Percentiles rank a stretch among this genome's conserved stretches.
Conservation (phyloP, 2,888 invertebrate species). For the Acronicta alni region DNA sequence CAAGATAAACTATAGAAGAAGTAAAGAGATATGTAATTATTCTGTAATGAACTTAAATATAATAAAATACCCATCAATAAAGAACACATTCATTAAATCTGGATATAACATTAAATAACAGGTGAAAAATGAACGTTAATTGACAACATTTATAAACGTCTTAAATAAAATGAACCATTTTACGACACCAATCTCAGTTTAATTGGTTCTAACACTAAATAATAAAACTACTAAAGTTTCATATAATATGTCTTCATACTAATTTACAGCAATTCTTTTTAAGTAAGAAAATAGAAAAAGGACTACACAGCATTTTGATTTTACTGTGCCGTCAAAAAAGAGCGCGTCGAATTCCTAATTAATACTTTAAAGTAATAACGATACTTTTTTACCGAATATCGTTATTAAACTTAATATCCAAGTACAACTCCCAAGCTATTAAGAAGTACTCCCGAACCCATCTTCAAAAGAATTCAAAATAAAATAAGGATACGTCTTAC, state of each 20-base stretch:
- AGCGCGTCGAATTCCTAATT: constrained; percentile 82
- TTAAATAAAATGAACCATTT: constrained; percentile 24
- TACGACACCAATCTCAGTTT: constrained; percentile 35
- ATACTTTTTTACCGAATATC: constrained; percentile 66
- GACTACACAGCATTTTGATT: constrained; percentile 36
- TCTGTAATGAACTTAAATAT: too few relatives aligned
- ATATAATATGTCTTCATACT: constrained; percentile 28
- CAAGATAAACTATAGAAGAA: too few relatives aligned
- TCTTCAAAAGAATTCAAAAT: constrained; percentile 72
- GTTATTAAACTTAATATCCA: constrained; percentile 65
- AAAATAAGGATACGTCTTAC: constrained; percentile 62
- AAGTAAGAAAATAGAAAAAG: constrained; percentile 36
- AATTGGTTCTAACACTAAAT: constrained; percentile 13
- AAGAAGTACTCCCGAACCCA: constrained; percentile 70
- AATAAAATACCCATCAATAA: constrained; percentile 2
- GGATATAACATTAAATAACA: constrained; percentile 10
- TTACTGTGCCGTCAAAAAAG: constrained; percentile 64
- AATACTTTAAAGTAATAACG: constrained; percentile 72
- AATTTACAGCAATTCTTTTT: constrained; percentile 19
- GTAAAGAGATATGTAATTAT: too few relatives aligned
- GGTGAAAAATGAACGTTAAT: constrained; percentile 27
- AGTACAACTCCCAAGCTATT: constrained; percentile 65
- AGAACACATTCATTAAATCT: constrained; percentile 7
- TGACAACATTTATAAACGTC: constrained; percentile 10
- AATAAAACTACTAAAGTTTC: constrained; percentile 19